These are phyloP conservation scores for Stomatorhinus ivindoensis DNA, from an alignment of 2,113 vertebrate species.

Conservation along the genomic window DNA sequence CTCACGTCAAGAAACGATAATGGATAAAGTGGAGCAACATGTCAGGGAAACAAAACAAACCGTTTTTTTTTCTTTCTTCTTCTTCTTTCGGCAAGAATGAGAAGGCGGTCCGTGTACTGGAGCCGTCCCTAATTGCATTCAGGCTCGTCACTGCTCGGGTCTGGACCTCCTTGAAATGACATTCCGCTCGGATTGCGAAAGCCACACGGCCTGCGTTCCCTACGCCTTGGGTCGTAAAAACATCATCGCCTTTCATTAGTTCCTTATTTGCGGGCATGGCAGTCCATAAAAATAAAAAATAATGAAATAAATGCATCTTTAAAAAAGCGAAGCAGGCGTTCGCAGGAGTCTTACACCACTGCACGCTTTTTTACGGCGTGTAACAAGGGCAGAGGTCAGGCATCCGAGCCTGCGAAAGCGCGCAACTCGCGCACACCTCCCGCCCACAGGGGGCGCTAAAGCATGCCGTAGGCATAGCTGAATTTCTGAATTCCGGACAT, in stretches of 20 bases:
- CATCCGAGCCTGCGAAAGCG: neutral
- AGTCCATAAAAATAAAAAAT: neutral
- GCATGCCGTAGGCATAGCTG: neutral
- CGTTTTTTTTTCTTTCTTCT: neutral
- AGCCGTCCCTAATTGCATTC: neutral
- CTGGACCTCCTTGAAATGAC: neutral
- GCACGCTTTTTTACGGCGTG: neutral
- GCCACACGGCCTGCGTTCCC: neutral
- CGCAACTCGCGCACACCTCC: neutral
- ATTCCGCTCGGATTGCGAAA: slow-evolving; percentile 9
- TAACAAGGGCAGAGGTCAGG: neutral
- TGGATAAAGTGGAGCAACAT: neutral
- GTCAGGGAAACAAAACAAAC: neutral
- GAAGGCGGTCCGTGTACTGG: neutral
- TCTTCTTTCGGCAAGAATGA: neutral
- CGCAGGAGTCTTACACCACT: neutral
- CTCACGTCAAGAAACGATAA: neutral
- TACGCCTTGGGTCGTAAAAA: neutral
- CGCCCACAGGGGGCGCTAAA: neutral
- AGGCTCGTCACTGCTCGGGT: neutral
- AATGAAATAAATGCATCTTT: neutral
- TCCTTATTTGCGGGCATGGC: neutral
- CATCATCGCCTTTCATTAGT: slow-evolving; percentile 9
- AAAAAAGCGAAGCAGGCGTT: neutral
- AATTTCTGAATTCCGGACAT: neutral